Evolutionary conservation across 2,888 invertebrate species (phyloP).

Genomic region (Cactoblastis cactorum): DNA sequence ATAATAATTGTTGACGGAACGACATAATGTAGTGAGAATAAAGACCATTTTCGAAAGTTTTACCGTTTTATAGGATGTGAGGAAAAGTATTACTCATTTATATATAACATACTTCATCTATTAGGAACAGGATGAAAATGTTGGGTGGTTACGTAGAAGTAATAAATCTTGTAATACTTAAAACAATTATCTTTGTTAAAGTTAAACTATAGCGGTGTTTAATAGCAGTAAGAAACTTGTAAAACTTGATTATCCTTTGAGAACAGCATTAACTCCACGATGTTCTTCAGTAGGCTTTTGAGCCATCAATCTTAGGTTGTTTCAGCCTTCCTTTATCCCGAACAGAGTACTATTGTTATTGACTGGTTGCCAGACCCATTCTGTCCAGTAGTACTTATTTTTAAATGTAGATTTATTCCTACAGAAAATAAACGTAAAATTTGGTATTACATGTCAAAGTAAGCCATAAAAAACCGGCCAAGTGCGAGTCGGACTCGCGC

Average conservation of each 20-base stretch:
- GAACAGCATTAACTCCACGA: background rate
- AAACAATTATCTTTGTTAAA: background rate
- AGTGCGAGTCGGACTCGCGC: too few species aligned
- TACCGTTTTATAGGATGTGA: too few species aligned
- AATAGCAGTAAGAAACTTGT: slow-evolving; percentile 16
- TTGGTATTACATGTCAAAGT: too few species aligned
- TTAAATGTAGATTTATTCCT: slow-evolving; percentile 18
- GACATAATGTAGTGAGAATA: too few species aligned
- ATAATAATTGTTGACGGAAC: too few species aligned
- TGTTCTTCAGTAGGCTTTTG: slow-evolving; percentile 10
- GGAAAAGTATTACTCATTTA: too few species aligned
- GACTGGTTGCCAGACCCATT: slow-evolving; percentile 31
- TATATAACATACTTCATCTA: too few species aligned
- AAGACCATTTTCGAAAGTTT: too few species aligned
- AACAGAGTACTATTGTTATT: slow-evolving; percentile 24
- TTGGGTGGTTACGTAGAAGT: too few species aligned
- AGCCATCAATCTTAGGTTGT: slow-evolving; percentile 37
- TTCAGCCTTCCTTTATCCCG: slow-evolving; percentile 20
- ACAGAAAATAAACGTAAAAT: too few species aligned
- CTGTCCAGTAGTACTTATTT: slow-evolving; percentile 29
- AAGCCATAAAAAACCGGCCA: too few species aligned
- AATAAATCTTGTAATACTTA: background rate
- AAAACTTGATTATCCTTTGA: slow-evolving; percentile 12
- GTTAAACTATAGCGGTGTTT: background rate
- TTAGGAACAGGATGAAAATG: too few species aligned